Conservation (phyloP, 2,113 vertebrate genomes). For the Chaenocephalus aceratus region DNA sequence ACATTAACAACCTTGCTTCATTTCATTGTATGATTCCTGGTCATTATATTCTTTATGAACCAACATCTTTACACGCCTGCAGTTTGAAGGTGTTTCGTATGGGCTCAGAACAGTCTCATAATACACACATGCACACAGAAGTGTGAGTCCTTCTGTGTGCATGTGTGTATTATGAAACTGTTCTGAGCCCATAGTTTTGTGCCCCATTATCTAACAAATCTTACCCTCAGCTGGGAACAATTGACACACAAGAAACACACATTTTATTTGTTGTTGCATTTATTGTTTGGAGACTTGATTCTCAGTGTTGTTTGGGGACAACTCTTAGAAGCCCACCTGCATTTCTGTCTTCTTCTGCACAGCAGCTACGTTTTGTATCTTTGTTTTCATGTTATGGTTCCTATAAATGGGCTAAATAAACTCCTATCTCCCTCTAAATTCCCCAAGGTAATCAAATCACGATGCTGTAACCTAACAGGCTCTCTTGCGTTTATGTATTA, state of each 20-base stretch:
- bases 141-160: too few relatives aligned
- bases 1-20: background rate
- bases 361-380: slow-evolving; percentile 2
- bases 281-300: background rate
- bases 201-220: background rate
- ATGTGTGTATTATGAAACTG: too few relatives aligned
- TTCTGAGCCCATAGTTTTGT: too few relatives aligned
- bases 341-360: slow-evolving; percentile 3
- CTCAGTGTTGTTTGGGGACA: slow-evolving; percentile 18
- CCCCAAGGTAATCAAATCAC: background rate
- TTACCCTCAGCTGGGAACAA: background rate
- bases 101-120: too few relatives aligned
- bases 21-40: background rate
- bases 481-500: slow-evolving; percentile 15
- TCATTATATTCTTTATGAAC: background rate
- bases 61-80: background rate
- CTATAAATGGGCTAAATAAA: slow-evolving; percentile 9
- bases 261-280: background rate
- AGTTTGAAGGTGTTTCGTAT: background rate
- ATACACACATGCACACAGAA: too few relatives aligned
- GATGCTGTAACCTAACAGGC: slow-evolving; percentile 27
- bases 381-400: slow-evolving; percentile 3
- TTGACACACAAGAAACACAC: background rate
- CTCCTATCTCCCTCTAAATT: background rate
- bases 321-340: slow-evolving; percentile 14